A percentile compares a stretch with the other conserved stretches of the same genome.
Evolutionary conservation across 2,113 vertebrate species (phyloP).

Genomic region (Eubucco bourcierii): DNA sequence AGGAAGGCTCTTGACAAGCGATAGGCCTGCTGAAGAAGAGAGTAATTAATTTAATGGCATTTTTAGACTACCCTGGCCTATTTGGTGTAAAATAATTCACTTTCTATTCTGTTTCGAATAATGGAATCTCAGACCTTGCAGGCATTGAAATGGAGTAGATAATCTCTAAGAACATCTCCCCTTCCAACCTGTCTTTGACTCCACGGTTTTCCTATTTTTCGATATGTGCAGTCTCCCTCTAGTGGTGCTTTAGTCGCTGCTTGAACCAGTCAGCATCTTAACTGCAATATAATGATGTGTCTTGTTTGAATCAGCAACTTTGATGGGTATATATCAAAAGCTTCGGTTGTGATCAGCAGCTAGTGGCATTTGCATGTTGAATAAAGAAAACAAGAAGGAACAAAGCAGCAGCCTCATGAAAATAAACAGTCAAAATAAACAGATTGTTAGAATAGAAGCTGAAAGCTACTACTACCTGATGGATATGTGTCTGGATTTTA

Average conservation of each 20-base stretch:
- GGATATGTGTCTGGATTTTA: background rate
- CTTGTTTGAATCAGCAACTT: background rate
- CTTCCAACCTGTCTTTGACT: too few species aligned
- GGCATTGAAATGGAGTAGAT: background rate
- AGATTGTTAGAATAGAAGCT: background rate
- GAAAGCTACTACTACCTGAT: background rate
- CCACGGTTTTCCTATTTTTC: background rate
- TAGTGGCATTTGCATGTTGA: background rate
- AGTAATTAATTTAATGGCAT: conserved; percentile 50
- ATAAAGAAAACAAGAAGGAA: background rate
- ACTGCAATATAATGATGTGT: background rate
- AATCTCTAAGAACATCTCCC: too few species aligned
- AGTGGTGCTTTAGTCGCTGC: background rate
- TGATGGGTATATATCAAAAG: background rate
- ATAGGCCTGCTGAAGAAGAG: background rate
- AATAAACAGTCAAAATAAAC: background rate
- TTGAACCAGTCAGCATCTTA: background rate
- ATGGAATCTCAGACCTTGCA: background rate
- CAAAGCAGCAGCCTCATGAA: background rate
- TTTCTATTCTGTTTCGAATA: background rate
- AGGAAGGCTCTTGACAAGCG: conserved; percentile 31
- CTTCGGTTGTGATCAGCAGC: background rate
- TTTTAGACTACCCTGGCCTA: background rate
- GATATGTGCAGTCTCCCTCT: background rate
- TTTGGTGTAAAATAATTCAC: background rate